Evolutionary conservation across 2,113 vertebrate genomes (phyloP), one percentile per base, ranked within the genome.

Genomic region (Otolemur garnettii): DNA sequence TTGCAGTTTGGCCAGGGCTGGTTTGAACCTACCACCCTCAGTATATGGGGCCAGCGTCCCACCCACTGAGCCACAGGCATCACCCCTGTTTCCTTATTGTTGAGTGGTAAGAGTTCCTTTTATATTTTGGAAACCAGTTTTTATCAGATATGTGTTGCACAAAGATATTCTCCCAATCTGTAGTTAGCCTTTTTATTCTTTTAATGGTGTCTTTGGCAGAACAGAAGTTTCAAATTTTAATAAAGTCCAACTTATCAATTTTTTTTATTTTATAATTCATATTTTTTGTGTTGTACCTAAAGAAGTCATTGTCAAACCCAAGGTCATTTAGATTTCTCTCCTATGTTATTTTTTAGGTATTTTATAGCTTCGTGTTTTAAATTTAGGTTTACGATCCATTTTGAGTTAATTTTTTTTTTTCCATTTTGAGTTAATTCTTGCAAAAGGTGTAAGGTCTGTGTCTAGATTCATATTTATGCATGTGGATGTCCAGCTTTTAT

Each of bases 361-460:
- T 90, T 66, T 28, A 90, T 69, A 45, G 50, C 42, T 81, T 90
- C 69, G 50, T 69, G 35, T 42, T 90, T 87, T 87, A 75, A 87
- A 33, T 60, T 33, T 87, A 75, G 30, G n/a, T 24, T 19, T n/a
- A 33, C 60, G 35, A 45, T 72, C n/a, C 53, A 90, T 80, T 81
- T 38, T 77, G 80, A 92, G 59, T 85, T 84, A 55, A 71, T 81
- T 42, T 42, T 59, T 91, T 59, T 91, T 50, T 50, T 50, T 72
- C 26, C 53, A 90, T 80, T 81, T 38, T 77, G 80, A 92, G 59
- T 85, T 84, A 55, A 71, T 81, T 42, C 42, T 69, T 91, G 35
- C 69, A 64, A 81, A 59, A 59, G 21, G 66, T 59, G 5, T 71
- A 57, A 69, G 18, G 18, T 69, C 75, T 90, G 35, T 57, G 62